phyloP scores from a whole-genome alignment of 2,113 vertebrate genomes.

The Bubalus kerabau region DNA sequence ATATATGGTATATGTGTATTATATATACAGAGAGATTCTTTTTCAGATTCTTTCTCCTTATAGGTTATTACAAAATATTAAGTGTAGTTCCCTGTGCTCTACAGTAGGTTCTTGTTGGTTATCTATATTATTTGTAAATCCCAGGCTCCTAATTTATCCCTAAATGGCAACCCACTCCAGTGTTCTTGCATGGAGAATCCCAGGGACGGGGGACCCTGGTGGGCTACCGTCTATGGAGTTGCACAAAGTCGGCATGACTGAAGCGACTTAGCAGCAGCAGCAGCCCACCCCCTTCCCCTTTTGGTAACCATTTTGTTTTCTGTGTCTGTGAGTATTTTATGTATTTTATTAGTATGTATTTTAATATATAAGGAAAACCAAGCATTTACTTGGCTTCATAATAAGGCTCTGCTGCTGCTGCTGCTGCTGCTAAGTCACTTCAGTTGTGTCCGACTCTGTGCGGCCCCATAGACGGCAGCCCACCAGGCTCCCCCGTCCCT shows the following conservation, averaged over 20 bases:
- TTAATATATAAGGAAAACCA: not conserved
- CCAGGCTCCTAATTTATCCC: not conserved
- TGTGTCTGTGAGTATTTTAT: not conserved
- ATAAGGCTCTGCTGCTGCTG: not conserved
- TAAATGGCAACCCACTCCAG: not conserved
- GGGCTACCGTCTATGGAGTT: rapidly evolving
- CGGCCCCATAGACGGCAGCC: no score
- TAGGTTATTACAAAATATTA: not conserved
- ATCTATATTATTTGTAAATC: not conserved
- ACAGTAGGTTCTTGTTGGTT: not conserved
- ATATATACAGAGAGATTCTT: not conserved
- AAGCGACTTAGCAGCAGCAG: not conserved
- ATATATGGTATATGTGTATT: not conserved
- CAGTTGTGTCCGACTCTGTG: no score
- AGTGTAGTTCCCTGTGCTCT: not conserved
- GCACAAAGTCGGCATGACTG: not conserved
- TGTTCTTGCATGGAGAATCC: not conserved
- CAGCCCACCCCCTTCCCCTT: not conserved
- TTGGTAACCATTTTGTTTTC: not conserved
- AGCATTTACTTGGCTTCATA: not conserved
- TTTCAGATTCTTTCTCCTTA: not conserved
- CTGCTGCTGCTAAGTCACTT: no score
- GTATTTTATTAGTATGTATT: not conserved
- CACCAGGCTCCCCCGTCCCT: no score
- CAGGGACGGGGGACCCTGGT: not conserved